phyloP scores from a whole-genome alignment of 1,140 invertebrate genomes.

The Rhynchophorus ferrugineus region DNA sequence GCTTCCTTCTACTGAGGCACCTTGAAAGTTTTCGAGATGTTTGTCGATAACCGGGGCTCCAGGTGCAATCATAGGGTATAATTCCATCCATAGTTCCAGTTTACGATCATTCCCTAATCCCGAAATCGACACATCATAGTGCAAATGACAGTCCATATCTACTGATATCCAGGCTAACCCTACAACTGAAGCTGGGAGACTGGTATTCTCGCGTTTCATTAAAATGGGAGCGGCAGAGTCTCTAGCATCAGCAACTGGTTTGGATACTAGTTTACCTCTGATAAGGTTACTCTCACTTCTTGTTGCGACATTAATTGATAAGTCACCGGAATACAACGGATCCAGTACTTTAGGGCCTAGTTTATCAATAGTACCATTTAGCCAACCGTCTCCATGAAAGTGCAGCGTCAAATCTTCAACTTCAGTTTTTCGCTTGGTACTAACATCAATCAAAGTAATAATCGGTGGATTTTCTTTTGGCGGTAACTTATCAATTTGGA shows the following conservation, averaged over 20 bases:
- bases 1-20: conserved; percentile 53
- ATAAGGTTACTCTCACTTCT: conserved; percentile 48
- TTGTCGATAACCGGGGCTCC: conserved; percentile 56
- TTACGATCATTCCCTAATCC: conserved; percentile 35
- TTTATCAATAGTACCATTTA: conserved; percentile 58
- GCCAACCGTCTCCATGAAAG: conserved; percentile 49
- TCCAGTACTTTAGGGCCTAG: conserved; percentile 64
- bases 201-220: conserved; percentile 50
- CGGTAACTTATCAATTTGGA: conserved; percentile 50
- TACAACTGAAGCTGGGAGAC: conserved; percentile 45
- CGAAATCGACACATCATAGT: conserved; percentile 63
- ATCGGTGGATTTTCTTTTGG: conserved; percentile 46
- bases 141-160: conserved; percentile 71
- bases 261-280: conserved; percentile 56
- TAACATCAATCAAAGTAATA: conserved; percentile 63
- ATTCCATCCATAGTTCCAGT: conserved; percentile 53
- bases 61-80: conserved; percentile 54
- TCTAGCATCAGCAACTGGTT: conserved; percentile 66
- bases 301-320: conserved; percentile 64
- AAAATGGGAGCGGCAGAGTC: conserved; percentile 59
- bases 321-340: conserved; percentile 68
- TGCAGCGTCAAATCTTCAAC: conserved; percentile 60
- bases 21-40: conserved; percentile 53
- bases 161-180: conserved; percentile 76
- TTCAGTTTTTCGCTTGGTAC: conserved; percentile 58